Evolutionary conservation across 2,113 vertebrate species (phyloP).

Genomic region (Phrynosoma platyrhinos): DNA sequence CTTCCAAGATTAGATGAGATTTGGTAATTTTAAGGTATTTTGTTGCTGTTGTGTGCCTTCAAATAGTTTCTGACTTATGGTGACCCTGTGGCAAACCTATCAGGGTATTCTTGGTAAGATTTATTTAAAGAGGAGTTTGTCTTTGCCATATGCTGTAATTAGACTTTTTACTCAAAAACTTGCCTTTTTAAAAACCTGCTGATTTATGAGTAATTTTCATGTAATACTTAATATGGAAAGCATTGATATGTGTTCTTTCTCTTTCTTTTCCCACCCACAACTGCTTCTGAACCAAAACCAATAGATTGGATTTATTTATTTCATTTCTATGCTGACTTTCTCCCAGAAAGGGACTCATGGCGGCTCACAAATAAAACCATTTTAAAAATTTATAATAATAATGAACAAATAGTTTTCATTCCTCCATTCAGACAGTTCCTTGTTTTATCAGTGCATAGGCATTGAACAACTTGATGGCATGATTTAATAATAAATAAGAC

Average conservation of each 20-base stretch:
- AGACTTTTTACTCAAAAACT: background rate
- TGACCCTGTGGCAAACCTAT: no score
- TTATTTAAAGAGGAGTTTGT: no score
- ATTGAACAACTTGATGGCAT: background rate
- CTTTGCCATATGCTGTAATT: no score
- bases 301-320: background rate
- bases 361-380: no score
- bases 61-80: no score
- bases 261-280: background rate
- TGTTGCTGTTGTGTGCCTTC: no score
- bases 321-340: no score
- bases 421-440: no score
- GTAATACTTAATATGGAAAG: conserved; percentile 4
- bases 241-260: background rate
- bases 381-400: background rate
- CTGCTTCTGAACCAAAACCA: background rate
- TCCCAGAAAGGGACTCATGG: no score
- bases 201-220: background rate
- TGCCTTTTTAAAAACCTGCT: background rate
- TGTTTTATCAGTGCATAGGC: background rate
- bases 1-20: no score
- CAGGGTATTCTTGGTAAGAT: no score
- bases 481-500: background rate
- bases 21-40: no score
- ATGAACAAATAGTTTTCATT: background rate